phyloP scores from a whole-genome alignment of 2,797 vertebrate genomes.

The Leptodactylus fallax region DNA sequence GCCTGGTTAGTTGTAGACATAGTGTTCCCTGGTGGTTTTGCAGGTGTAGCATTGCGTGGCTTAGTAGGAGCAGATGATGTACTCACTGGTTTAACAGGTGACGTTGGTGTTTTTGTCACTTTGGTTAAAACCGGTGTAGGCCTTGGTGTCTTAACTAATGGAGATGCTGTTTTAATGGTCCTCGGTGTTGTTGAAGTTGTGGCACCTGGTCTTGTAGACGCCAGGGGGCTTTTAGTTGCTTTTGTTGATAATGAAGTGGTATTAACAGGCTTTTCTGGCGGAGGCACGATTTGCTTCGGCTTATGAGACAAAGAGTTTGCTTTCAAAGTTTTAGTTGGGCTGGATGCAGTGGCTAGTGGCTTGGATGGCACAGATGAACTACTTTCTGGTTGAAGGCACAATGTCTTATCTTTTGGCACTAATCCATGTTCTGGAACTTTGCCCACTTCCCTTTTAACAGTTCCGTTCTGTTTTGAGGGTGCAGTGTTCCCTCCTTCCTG shows the following conservation, averaged over 20 bases:
- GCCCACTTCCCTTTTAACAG: not conserved
- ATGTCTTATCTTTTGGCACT: constrained; percentile 43
- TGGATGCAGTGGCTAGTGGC: not conserved
- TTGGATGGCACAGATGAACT: constrained; percentile 28
- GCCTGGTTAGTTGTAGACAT: not conserved
- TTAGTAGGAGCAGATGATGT: constrained; percentile 16
- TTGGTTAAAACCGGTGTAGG: constrained; percentile 6
- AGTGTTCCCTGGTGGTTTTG: constrained; percentile 35
- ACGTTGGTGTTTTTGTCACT: constrained; percentile 31
- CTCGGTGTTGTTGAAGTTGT: constrained; percentile 1
- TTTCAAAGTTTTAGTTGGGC: constrained; percentile 36
- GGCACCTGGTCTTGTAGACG: not conserved
- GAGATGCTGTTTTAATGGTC: constrained; percentile 3
- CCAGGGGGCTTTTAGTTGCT: constrained; percentile 19
- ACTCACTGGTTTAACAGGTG: constrained; percentile 28
- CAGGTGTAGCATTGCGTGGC: constrained; percentile 4
- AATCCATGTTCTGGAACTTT: not conserved
- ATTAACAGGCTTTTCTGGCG: constrained; percentile 34
- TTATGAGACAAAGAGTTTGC: constrained; percentile 22
- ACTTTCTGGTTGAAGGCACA: constrained; percentile 11
- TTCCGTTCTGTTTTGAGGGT: constrained; percentile 20
- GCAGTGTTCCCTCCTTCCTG: constrained; percentile 34
- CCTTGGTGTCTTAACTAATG: constrained; percentile 19
- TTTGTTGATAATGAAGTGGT: constrained; percentile 18
- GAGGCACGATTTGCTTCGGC: constrained; percentile 21